Evolutionary conservation across 2,888 invertebrate species (phyloP), one percentile per base, ranked within the genome.

Genomic region (Cistogaster globosa): DNA sequence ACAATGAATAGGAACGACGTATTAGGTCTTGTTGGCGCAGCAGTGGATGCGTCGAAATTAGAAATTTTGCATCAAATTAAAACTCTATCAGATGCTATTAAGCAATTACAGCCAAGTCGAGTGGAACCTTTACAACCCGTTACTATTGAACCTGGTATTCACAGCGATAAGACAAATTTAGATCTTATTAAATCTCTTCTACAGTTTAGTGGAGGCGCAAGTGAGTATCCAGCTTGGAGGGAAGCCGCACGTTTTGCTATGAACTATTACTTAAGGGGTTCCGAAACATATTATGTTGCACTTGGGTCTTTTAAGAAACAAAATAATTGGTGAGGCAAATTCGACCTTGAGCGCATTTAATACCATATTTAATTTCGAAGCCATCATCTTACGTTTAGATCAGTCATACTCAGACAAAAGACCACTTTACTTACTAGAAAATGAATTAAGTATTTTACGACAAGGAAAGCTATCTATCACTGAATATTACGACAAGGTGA

Each of bases 391-490:
- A 26, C 76, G 84, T 26, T 67, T 83, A 53, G 83, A 87, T 58
- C 84, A 86, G 45, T 69, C 84, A 9, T 83, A 84, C 36, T 83
- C 84, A 4, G 84, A 86, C 60, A 86, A 87, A 75, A 79, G 71
- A 58, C 82, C 80, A 16, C 38, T 86, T 14, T 74, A 86, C 51
- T 84, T 86, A 58, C 51, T 84, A 18, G 80, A 86, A 69, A 86
- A 84, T 57, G 79, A 87, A 63, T 26, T 85, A 22, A 77, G 84
- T 68, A 69, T 88, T 83, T 72, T 88, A 57, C 86, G 84, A 74
- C 48, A 65, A n/a, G 48, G 65, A 12, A 63, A 45, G 45, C 8
- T 22, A 22, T 8, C 63, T 2, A 63, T 63, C 5, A 48, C 8
- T 9, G 65, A 65, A 48, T 65, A 65, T 65, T 65, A 65, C n/a